phyloP scores from a whole-genome alignment of 64 coral and sea anemone species.

The Stichodactyla mertensii region DNA sequence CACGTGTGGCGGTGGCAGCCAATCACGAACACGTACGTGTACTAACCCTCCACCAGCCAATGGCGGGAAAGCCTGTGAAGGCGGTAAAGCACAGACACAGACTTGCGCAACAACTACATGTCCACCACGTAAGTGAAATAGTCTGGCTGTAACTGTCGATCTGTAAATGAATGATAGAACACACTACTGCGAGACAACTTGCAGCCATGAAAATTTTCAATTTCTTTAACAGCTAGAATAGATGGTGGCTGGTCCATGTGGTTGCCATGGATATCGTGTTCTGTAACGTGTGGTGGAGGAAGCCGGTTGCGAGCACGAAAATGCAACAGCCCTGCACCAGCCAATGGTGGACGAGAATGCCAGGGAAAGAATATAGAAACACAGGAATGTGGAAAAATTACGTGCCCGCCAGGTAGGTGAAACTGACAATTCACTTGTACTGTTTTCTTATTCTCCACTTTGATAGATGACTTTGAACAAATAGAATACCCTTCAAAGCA shows the following conservation, averaged over 20 bases:
- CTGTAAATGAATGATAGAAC: neutral
- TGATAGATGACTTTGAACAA: neutral
- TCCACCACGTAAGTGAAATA: neutral
- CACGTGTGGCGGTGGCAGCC: neutral
- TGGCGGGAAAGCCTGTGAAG: neutral
- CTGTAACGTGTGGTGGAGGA: conserved; percentile 42
- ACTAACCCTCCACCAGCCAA: conserved; percentile 2
- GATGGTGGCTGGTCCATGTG: conserved; percentile 49
- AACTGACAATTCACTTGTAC: neutral
- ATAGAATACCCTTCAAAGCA: neutral
- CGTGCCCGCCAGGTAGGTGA: neutral
- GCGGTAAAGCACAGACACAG: neutral
- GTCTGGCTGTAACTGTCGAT: neutral
- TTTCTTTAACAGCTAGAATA: conserved; percentile 1
- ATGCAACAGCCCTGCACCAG: conserved; percentile 33
- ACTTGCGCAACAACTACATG: neutral
- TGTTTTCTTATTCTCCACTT: neutral
- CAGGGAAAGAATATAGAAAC: conserved; percentile 1
- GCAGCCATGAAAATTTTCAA: neutral
- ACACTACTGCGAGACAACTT: neutral
- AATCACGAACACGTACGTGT: conserved; percentile 6
- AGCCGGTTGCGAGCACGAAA: conserved; percentile 15
- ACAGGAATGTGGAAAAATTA: neutral
- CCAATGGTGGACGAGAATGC: conserved; percentile 30
- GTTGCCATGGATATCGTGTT: conserved; percentile 22